Evolutionary conservation across 1,140 invertebrate genomes (phyloP), one percentile per base, ranked within the genome.

Genomic region (Apis dorsata): DNA sequence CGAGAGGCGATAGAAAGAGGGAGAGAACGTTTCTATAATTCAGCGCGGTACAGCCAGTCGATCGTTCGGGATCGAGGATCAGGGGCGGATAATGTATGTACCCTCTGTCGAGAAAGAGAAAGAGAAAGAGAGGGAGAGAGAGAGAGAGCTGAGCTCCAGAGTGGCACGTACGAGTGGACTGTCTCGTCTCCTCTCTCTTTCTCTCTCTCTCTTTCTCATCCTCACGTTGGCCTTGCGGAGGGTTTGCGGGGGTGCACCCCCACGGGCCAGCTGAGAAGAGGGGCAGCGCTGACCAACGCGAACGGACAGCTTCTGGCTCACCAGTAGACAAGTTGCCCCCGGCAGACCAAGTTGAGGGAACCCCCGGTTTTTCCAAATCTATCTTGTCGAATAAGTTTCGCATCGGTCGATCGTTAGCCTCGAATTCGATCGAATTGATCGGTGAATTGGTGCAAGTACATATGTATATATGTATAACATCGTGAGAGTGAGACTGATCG

Each of bases 11-110:
- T 65, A 51, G 10, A 71, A 62, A 70, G 21, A 24, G 24, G 84
- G 73, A 85, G 73, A 83, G 17, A 84, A 79, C 84, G 81, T 92
- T 91, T 93, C 90, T 92, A 92, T 92, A 92, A 92, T 93, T 92
- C 92, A 93, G 90, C 78, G 80, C 76, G 63, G 84, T 85, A 80
- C 87, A 86, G 74, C 66, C 71, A 88, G 83, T 83, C 72, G 90
- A 84, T 86, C 81, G 85, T 85, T 81, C 75, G 78, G 83, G 85
- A 85, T 84, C 85, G 85, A 86, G 89, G 90, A 90, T 91, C 88
- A 89, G 90, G 89, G 90, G 86, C 80, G 89, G 86, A 92, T 93
- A 93, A 93, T 93, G 91, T 93, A 93, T 93, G 92, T 93, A 93
- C 92, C 92, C 92, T 91, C 86, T 86, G 86, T 81, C 71, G 85